Conservation (phyloP, 2,888 invertebrate species). For the Parascotia fuliginaria region DNA sequence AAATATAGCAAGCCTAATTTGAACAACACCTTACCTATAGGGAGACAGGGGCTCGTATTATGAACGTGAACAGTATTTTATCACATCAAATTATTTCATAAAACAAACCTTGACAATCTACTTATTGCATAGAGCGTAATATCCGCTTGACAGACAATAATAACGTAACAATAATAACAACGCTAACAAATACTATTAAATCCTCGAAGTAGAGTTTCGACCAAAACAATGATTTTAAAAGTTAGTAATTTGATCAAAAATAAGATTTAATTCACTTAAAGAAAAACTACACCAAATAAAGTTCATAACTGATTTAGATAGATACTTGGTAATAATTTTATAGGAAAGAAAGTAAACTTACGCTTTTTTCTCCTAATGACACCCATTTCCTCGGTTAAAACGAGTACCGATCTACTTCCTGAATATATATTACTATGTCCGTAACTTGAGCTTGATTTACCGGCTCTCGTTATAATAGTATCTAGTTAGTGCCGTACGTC, state of each 20-base stretch:
- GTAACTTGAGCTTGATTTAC: conserved; percentile 53
- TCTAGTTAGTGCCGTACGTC: conserved; percentile 63
- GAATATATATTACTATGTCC: conserved; percentile 52
- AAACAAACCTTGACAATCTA: conserved; percentile 10
- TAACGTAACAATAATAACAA: conserved; percentile 35
- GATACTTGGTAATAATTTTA: too few relatives aligned
- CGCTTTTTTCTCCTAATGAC: conserved; percentile 82
- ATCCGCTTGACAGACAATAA: conserved; percentile 45
- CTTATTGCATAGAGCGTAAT: conserved; percentile 35
- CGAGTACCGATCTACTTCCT: conserved; percentile 61
- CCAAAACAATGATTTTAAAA: too few relatives aligned
- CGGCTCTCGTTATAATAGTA: conserved; percentile 54
- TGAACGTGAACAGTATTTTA: too few relatives aligned
- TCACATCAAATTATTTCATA: conserved; percentile 2
- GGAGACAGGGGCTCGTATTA: too few relatives aligned
- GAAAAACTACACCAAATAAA: too few relatives aligned
- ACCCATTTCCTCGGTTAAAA: conserved; percentile 73
- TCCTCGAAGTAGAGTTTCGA: too few relatives aligned
- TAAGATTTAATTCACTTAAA: too few relatives aligned
- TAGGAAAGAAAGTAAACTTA: conserved; percentile 69
- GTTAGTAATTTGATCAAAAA: too few relatives aligned
- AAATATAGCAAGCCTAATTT: too few relatives aligned
- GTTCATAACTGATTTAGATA: too few relatives aligned
- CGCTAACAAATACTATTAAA: conserved; percentile 8
- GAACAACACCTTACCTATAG: too few relatives aligned